These are phyloP conservation scores for Laspeyria flexula DNA, from an alignment of 2,888 invertebrate genomes.

Conservation along the genomic window DNA sequence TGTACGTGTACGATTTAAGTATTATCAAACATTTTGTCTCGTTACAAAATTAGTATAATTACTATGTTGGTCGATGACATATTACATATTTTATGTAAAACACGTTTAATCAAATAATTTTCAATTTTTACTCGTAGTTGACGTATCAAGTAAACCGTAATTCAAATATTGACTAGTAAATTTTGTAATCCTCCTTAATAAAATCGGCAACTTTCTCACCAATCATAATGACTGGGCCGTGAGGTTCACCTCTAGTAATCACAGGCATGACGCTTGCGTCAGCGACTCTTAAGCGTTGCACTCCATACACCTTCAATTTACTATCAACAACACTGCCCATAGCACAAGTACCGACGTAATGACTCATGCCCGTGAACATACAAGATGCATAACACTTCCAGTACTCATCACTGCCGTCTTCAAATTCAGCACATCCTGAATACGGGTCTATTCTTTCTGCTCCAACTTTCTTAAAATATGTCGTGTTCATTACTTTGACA, in stretches of 20 bases:
- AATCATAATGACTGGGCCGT: conserved; percentile 91
- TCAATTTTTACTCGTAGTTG: too few relatives aligned
- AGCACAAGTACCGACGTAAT: conserved; percentile 43
- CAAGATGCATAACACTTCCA: conserved; percentile 39
- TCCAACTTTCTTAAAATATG: conserved; percentile 22
- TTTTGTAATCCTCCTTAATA: conserved; percentile 25
- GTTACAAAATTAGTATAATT: too few relatives aligned
- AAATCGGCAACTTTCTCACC: conserved; percentile 77
- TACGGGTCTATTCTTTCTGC: conserved; percentile 21
- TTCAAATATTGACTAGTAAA: too few relatives aligned
- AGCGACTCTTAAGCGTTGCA: conserved; percentile 83
- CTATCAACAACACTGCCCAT: conserved; percentile 46
- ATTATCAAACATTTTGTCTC: too few relatives aligned
- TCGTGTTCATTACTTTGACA: conserved; percentile 22
- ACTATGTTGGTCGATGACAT: too few relatives aligned
- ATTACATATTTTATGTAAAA: too few relatives aligned
- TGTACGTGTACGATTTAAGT: too few relatives aligned
- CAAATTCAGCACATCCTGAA: conserved; percentile 4
- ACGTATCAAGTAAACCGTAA: too few relatives aligned
- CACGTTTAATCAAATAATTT: too few relatives aligned
- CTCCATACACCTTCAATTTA: conserved; percentile 32
- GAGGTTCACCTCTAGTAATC: conserved; percentile 90
- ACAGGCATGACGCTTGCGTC: conserved; percentile 92
- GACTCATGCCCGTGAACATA: conserved; percentile 21
- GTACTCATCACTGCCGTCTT: conserved; percentile 25